Base-by-base conservation (phyloP, 1,140 invertebrate genomes). In the Penaeus indicus region DNA sequence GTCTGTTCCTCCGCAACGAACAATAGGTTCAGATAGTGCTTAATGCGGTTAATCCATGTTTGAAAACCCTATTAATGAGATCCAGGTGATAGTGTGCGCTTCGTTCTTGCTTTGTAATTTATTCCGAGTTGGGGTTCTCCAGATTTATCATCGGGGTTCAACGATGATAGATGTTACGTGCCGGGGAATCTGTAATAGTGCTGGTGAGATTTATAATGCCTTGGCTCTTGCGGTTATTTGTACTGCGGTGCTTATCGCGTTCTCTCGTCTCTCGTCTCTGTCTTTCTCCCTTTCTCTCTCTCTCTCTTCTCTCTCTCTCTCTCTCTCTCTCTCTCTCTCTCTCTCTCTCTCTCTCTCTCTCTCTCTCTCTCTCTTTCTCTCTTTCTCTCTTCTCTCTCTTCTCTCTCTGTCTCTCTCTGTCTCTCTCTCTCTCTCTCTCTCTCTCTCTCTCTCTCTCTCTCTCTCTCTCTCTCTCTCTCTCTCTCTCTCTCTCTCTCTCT, bases 241-340 rank as follows among this genome's bases (percentile, higher is more conserved):
- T 67, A n/a, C 64, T 67, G 7, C 18, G 64, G 64, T 8, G 21
- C 64, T 67, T 25, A 67, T n/a, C 21, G 64, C 7, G 64, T 67
- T 67, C 7, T n/a, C 18, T 67, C 18, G 0, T 21, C 64, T 67
- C 21, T 25, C 64, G 21, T 25, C 64, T 25, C 25, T 0, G 8
- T 7, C 16, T 18, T 25, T 18, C 16, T 18, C 16, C 25, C 16
- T 18, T 25, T 8, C 16, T 18, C 16, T 8, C 16, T 7, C 18
- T 22, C n/a, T 22, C n/a, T 22, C n/a, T 22, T 69, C 67, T 69
- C 67, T 69, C 67, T 69, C 67, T 69, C 67, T 69, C 67, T 78
- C 27, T 7, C 47, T 19, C 47, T 21, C 47, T 27, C 25, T 27
- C 25, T 27, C 25, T 77, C 72, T 77, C 72, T 77, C 72, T 27